Evolutionary conservation across 2,797 vertebrate genomes (phyloP), one percentile per base, ranked within the genome.

Genomic region (Molossus alvarezi): DNA sequence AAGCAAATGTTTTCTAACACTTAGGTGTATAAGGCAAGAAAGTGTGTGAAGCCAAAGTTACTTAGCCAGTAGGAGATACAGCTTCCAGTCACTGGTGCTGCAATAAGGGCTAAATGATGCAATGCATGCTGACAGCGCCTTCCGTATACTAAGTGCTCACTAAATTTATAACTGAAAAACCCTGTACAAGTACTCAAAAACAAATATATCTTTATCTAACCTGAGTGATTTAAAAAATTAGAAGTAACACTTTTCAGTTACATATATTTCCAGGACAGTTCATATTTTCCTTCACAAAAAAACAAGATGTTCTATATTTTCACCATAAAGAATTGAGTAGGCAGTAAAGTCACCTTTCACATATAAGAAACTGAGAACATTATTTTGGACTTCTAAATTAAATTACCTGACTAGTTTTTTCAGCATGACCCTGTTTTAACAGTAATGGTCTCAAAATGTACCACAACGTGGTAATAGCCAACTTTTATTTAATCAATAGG

Each of bases 371-470:
- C 12, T 53, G 25, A 4, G 80, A 91, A 64, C 80, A 29, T 79
- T 77, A 67, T 48, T 72, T 77, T 64, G 71, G 48, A 88, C 60
- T 89, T 93, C 67, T 77, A 96, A 55, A 69, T 91, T 33, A 72
- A 11, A 92, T 73, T 65, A 92, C 67, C 41, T 77, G 17, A 57
- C 41, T 62, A 6, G 14, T 64, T 62, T 92, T 72, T 72, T 88
- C 21, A 87, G 37, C 41, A 87, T 14, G 53, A 51, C 9, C 29
- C 58, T 45, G 67, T 62, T 88, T 94, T 58, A 88, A 20, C 33
- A 95, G 62, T 62, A 77, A 73, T 25, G 20, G 41, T 83, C 53
- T 92, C 21, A 57, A 21, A 29, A 51, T 11, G 25, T 23, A 75
- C 77, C 27, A 55, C 29, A 69, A 41, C 5, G 12, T 21, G 79